These are phyloP conservation scores for Psephotus haematonotus DNA, from an alignment of 2,113 vertebrate species.

Conservation along the genomic window DNA sequence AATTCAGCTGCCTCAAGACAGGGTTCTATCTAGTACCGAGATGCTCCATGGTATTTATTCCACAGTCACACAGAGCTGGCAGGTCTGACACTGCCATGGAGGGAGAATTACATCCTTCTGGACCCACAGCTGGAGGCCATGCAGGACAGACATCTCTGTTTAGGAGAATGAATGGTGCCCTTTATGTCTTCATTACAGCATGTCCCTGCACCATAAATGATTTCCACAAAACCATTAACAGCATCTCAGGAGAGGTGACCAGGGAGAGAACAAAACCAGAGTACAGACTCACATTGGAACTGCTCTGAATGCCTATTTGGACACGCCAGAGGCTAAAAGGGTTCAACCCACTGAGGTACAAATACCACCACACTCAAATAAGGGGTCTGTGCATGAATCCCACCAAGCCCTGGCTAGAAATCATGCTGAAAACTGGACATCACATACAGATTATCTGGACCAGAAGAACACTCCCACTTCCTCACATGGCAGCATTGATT, in stretches of 20 bases:
- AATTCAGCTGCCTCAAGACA: neutral
- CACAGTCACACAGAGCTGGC: neutral
- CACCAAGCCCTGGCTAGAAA: neutral
- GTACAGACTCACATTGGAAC: neutral
- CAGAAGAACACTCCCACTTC: neutral
- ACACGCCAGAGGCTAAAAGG: rapidly evolving
- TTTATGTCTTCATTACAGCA: neutral
- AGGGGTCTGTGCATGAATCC: neutral
- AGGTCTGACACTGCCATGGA: neutral
- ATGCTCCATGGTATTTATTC: neutral
- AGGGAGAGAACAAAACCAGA: neutral
- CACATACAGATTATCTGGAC: neutral
- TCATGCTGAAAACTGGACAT: neutral
- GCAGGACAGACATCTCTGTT: neutral
- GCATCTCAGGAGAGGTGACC: neutral
- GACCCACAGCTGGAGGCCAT: slow-evolving; percentile 1
- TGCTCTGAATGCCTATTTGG: neutral
- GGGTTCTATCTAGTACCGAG: neutral
- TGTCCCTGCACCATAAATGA: neutral
- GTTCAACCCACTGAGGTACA: neutral
- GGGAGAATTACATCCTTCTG: neutral
- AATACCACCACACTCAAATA: neutral
- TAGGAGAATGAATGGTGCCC: neutral
- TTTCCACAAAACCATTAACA: neutral
- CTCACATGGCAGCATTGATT: rapidly evolving